These are phyloP conservation scores for Boloria euphrosyne DNA, from an alignment of 2,888 invertebrate genomes.

Conservation along the genomic window DNA sequence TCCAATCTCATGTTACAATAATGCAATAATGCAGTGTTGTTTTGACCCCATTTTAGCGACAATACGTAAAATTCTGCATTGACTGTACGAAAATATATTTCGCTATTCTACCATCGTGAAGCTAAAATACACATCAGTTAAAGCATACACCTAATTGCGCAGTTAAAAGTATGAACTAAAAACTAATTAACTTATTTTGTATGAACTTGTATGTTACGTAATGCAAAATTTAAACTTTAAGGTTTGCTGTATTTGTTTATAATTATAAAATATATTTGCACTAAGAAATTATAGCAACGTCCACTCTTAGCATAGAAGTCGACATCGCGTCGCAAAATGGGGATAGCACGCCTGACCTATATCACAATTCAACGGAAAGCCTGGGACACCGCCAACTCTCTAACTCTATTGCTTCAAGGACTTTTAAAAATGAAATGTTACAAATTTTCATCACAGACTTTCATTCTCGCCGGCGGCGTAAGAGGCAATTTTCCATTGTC, in stretches of 20 bases:
- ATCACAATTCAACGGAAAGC: slow-evolving; percentile 54
- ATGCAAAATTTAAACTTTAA: too few relatives aligned
- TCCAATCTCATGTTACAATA: slow-evolving; percentile 28
- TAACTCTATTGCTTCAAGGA: slow-evolving; percentile 56
- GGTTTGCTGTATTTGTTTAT: slow-evolving; percentile 1
- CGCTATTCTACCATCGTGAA: slow-evolving; percentile 43
- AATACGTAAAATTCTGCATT: slow-evolving; percentile 27
- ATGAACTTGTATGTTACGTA: background rate
- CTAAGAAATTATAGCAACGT: slow-evolving; percentile 21
- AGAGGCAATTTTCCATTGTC: slow-evolving; percentile 30
- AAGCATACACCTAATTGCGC: background rate
- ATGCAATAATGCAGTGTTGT: slow-evolving; percentile 26
- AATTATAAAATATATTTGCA: background rate
- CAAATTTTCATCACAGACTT: slow-evolving; percentile 27
- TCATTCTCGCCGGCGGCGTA: slow-evolving; percentile 23
- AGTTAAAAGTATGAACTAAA: too few relatives aligned
- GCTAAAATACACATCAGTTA: slow-evolving; percentile 25
- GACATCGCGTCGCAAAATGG: slow-evolving; percentile 55
- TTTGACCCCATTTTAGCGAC: slow-evolving; percentile 33
- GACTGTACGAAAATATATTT: slow-evolving; percentile 26
- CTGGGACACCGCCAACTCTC: slow-evolving; percentile 74
- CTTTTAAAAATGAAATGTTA: slow-evolving; percentile 37
- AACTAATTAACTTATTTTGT: background rate
- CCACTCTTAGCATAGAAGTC: slow-evolving; percentile 35
- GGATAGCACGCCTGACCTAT: slow-evolving; percentile 74